Base-by-base conservation (phyloP, 1,140 invertebrate genomes). In the Phortica variegata region DNA sequence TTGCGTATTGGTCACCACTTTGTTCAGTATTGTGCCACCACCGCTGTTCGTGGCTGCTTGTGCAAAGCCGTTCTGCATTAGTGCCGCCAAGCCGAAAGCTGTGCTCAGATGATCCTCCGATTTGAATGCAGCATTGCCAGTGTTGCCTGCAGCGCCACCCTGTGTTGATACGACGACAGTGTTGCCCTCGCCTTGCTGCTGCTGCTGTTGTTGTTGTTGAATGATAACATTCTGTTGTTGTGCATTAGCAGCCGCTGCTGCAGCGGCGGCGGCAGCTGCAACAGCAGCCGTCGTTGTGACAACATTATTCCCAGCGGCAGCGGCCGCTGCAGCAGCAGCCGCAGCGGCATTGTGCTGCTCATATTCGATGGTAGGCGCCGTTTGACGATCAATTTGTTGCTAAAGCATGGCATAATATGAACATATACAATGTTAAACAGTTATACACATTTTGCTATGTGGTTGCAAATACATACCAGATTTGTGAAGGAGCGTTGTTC, bases 31-130 rank as follows among this genome's bases (percentile, higher is more conserved):
- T 26, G 23, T 26, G 23, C 23, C 23, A 26, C 5, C 10, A 81
- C 82, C 48, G 80, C 79, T 2, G 79, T 77, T 72, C 43, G 81
- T 82, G 23, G 81, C 58, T 47, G 65, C 60, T 42, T 54, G 59
- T 19, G 83, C 82, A 70, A 86, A 86, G 3, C 84, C 85, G 73
- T 86, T 86, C 74, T 86, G 85, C 84, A 87, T 86, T 47, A 86
- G 77, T 15, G 85, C 84, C 2, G 85, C 85, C 39, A 86, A 76
- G 0, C 85, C 84, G 76, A 86, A 86, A 18, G 85, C 85, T 12
- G 82, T 83, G 21, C 79, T 80, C 51, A 85, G 77, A 72, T 85
- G 83, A 61, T 86, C 84, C 70, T 86, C 83, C 43, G 82, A 81
- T 49, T 85, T 84, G 52, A 85, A 79, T 44, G 31, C 73, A 69